Percentiles rank a stretch among this genome's conserved stretches.
Conservation (phyloP, 1,140 invertebrate genomes). For the Plectrocnemia conspersa region DNA sequence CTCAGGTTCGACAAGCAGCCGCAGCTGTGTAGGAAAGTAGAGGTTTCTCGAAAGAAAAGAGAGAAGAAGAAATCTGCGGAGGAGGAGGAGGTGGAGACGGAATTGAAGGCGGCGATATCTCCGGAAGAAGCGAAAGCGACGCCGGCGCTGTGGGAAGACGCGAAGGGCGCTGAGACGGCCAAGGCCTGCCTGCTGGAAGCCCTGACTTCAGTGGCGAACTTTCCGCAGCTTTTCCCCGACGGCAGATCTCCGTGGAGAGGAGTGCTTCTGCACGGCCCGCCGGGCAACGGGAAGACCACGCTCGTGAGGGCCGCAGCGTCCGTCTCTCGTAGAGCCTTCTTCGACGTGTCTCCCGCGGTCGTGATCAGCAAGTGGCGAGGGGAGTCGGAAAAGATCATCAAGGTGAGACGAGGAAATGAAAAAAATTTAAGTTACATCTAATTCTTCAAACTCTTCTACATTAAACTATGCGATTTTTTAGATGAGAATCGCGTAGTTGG, state of each 20-base stretch:
- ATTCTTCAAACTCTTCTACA: too few relatives aligned
- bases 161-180: slow-evolving; percentile 73
- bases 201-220: slow-evolving; percentile 78
- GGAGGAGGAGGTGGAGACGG: background rate
- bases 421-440: too few relatives aligned
- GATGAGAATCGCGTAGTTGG: too few relatives aligned
- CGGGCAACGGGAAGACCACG: slow-evolving; percentile 80
- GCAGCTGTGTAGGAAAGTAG: slow-evolving; percentile 62
- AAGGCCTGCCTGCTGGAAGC: slow-evolving; percentile 86
- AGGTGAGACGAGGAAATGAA: too few relatives aligned
- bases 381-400: slow-evolving; percentile 89
- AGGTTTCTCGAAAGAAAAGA: too few relatives aligned
- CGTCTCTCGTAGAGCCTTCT: slow-evolving; percentile 80
- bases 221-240: slow-evolving; percentile 77
- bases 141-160: slow-evolving; percentile 59
- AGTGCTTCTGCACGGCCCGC: slow-evolving; percentile 80
- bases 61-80: background rate
- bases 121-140: slow-evolving; percentile 57
- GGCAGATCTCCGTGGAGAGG: slow-evolving; percentile 80
- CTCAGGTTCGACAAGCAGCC: slow-evolving; percentile 83
- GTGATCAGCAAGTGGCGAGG: slow-evolving; percentile 92
- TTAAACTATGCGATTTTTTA: too few relatives aligned
- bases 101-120: background rate
- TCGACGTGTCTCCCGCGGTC: slow-evolving; percentile 84
- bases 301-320: slow-evolving; percentile 83